phyloP scores from a whole-genome alignment of 1,140 invertebrate genomes.

The Hermatobates lingyangjiaoensis region DNA sequence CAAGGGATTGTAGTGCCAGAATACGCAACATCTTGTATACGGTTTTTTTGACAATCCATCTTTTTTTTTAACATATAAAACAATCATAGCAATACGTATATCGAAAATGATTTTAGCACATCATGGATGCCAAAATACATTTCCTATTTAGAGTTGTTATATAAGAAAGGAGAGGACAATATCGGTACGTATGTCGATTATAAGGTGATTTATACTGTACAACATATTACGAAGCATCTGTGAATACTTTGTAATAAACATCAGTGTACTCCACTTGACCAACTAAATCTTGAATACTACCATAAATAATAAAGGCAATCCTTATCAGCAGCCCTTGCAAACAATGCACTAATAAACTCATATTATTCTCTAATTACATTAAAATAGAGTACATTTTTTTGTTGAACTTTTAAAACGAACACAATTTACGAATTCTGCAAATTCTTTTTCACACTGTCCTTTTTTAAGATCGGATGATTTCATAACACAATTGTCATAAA shows the following conservation, averaged over 20 bases:
- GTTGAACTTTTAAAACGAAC: slow-evolving; percentile 40
- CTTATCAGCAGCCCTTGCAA: slow-evolving; percentile 39
- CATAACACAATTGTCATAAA: slow-evolving; percentile 59
- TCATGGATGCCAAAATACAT: no score
- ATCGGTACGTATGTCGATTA: slow-evolving; percentile 77
- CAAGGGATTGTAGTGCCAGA: no score
- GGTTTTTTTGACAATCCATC: no score
- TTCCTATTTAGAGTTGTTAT: no score
- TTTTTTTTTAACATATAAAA: no score
- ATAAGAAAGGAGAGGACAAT: slow-evolving; percentile 77
- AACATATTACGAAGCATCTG: slow-evolving; percentile 71
- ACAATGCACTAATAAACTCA: slow-evolving; percentile 26
- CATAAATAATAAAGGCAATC: slow-evolving; percentile 53
- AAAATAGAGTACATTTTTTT: slow-evolving; percentile 32
- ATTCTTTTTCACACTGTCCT: slow-evolving; percentile 52
- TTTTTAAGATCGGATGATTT: slow-evolving; percentile 42
- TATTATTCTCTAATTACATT: slow-evolving; percentile 10
- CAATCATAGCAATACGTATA: no score
- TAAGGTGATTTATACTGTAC: slow-evolving; percentile 66
- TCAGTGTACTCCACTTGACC: slow-evolving; percentile 85
- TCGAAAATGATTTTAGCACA: no score
- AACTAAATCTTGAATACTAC: slow-evolving; percentile 56
- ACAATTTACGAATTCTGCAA: slow-evolving; percentile 49
- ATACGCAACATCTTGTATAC: no score
- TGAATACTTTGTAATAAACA: slow-evolving; percentile 91